phyloP scores from a whole-genome alignment of 2,113 vertebrate species.

The Todiramphus saurophagus region DNA sequence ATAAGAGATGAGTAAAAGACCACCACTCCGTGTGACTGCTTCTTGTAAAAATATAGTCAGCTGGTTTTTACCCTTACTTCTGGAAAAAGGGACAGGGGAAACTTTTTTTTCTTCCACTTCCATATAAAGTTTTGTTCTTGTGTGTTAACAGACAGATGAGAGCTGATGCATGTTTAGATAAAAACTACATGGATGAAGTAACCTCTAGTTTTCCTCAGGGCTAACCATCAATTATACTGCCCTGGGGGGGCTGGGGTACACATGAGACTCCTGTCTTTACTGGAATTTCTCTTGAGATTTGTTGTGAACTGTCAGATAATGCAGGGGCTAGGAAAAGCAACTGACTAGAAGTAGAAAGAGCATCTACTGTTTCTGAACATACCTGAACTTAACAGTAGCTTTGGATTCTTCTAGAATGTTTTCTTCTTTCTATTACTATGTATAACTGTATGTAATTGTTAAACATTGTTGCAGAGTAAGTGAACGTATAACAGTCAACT shows the following conservation, averaged over 20 bases:
- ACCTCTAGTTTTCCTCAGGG: not conserved
- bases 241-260: rapidly evolving
- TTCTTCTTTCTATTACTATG: not conserved
- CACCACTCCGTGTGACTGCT: not conserved
- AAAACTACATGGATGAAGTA: not conserved
- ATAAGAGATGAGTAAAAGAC: not conserved
- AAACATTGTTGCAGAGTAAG: not conserved
- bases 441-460: not conserved
- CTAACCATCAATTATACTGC: not conserved
- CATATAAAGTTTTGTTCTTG: not conserved
- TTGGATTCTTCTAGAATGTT: not conserved
- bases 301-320: not conserved
- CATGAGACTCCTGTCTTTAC: not conserved
- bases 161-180: not conserved
- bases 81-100: not conserved
- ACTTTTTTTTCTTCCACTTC: not conserved
- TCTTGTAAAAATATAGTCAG: not conserved
- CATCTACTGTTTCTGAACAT: not conserved
- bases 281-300: not conserved
- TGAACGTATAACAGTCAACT: not conserved
- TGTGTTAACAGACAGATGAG: not conserved
- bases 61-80: not conserved
- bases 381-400: not conserved
- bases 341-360: not conserved
- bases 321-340: not conserved